A percentile compares a stretch with the other conserved stretches of the same genome.
phyloP scores from a whole-genome alignment of 2,888 invertebrate genomes.

The Halictus ligatus region DNA sequence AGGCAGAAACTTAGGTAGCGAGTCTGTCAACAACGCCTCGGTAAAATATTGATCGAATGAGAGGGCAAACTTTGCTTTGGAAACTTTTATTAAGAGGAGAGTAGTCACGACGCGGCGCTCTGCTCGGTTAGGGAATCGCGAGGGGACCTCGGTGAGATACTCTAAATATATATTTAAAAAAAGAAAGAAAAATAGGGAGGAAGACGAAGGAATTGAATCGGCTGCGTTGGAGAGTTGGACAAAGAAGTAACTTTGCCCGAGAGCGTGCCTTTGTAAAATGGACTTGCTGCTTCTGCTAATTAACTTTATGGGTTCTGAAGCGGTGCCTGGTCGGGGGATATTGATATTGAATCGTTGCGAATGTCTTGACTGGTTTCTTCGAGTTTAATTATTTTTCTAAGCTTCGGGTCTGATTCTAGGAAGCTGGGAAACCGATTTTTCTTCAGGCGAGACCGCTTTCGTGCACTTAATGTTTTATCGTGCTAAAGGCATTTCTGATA shows the following conservation, averaged over 20 bases:
- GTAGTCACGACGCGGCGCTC: conserved; percentile 19
- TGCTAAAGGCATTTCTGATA: too few species aligned
- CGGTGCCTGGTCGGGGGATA: background rate
- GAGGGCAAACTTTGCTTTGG: conserved; percentile 21
- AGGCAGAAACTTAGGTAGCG: background rate
- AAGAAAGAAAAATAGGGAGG: background rate
- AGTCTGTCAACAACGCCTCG: conserved; percentile 30
- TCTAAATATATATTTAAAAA: background rate
- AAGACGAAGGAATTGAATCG: conserved; percentile 5
- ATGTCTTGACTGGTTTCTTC: background rate
- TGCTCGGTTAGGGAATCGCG: conserved; percentile 11
- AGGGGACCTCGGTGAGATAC: background rate
- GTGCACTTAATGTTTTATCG: background rate
- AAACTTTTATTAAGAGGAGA: conserved; percentile 32
- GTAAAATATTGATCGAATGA: conserved; percentile 38
- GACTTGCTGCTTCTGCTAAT: conserved; percentile 7
- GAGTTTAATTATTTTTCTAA: background rate
- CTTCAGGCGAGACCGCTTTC: background rate
- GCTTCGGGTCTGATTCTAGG: background rate
- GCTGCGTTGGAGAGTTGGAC: conserved; percentile 11
- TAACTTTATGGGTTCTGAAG: conserved; percentile 14
- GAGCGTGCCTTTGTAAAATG: conserved; percentile 9
- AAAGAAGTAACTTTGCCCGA: conserved; percentile 7
- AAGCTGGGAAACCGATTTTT: background rate
- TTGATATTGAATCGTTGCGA: conserved; percentile 8